Conservation (phyloP, 2,888 invertebrate genomes). For the Eupithecia abbreviata region DNA sequence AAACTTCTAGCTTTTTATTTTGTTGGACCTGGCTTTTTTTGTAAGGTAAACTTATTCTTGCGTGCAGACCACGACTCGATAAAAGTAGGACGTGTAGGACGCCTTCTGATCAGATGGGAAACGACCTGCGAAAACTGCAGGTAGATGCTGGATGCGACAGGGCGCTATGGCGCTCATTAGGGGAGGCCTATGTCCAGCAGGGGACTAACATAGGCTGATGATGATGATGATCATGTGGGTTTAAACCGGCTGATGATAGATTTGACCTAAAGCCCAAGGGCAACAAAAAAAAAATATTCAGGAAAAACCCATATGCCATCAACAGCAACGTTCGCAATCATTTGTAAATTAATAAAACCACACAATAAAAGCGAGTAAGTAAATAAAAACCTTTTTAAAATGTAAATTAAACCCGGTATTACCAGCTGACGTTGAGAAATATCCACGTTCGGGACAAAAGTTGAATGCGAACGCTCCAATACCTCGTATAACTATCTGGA, state of each 20-base stretch:
- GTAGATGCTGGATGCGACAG: no score
- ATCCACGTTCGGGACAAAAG: slow-evolving; percentile 1
- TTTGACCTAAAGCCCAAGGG: background rate
- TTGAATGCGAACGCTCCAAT: slow-evolving; percentile 10
- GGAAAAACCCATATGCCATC: background rate
- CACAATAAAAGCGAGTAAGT: background rate
- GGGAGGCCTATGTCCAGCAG: no score
- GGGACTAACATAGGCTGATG: no score
- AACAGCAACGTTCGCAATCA: background rate
- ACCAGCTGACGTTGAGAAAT: slow-evolving; percentile 15
- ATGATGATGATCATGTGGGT: background rate
- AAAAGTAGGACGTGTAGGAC: no score
- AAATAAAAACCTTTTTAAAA: slow-evolving; percentile 9
- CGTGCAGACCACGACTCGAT: no score
- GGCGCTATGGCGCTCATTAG: no score
- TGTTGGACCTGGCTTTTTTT: no score
- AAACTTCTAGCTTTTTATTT: no score
- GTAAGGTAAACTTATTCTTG: no score
- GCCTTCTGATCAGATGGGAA: no score
- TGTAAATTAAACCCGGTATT: slow-evolving; percentile 6
- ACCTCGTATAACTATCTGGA: slow-evolving; percentile 15
- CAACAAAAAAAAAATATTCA: background rate
- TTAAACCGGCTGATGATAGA: background rate
- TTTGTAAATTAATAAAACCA: background rate
- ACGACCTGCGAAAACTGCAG: no score